Conservation (phyloP, 23 tunicate species). For the Halocynthia roretzi region DNA sequence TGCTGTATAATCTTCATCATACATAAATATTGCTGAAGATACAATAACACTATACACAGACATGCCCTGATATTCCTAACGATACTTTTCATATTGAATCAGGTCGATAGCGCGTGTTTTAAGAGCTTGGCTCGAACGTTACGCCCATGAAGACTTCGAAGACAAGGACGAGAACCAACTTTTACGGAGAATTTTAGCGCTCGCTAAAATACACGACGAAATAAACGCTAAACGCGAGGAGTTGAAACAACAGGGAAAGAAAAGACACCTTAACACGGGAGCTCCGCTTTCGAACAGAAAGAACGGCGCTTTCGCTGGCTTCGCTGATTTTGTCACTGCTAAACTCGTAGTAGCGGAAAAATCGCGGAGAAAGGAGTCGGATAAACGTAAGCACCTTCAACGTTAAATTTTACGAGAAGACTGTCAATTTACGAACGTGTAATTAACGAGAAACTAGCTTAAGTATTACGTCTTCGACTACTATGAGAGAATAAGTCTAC, state of each 20-base stretch:
- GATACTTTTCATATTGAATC: neutral
- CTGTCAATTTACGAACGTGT: no score
- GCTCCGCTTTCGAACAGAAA: slow-evolving; percentile 1
- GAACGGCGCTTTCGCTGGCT: neutral
- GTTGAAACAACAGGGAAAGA: neutral
- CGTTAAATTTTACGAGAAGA: no score
- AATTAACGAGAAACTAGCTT: no score
- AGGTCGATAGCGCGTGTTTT: slow-evolving; percentile 25
- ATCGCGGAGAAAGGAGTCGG: neutral
- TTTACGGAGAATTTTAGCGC: slow-evolving; percentile 10
- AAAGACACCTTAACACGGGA: neutral
- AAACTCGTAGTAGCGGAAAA: slow-evolving; percentile 10
- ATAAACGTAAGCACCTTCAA: no score
- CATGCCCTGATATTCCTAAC: neutral
- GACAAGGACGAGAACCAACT: slow-evolving; percentile 31
- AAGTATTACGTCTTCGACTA: no score
- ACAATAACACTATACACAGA: neutral
- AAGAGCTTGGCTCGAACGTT: slow-evolving; percentile 50
- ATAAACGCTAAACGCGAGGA: slow-evolving; percentile 11
- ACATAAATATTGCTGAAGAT: no score
- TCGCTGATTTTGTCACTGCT: slow-evolving; percentile 14
- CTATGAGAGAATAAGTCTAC: no score
- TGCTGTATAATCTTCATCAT: no score
- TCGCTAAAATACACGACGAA: slow-evolving; percentile 33
- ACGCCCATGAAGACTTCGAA: slow-evolving; percentile 55